Evolutionary conservation across 2,113 vertebrate species (phyloP).

Genomic region (Otocyon megalotis): DNA sequence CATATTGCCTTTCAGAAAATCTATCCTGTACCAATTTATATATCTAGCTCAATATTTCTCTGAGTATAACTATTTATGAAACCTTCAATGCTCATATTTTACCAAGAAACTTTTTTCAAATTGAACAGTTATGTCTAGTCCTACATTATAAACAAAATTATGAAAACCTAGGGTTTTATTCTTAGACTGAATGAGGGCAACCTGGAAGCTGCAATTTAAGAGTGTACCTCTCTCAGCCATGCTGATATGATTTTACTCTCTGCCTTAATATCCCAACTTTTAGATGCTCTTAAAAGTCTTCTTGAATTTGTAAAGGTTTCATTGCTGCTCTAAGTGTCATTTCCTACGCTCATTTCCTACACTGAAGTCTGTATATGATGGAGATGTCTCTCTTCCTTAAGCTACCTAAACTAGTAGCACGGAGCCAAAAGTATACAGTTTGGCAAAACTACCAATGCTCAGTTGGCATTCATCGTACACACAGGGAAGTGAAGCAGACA

Average conservation of each 20-base stretch:
- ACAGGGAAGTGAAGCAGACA: background rate
- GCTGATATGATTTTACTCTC: background rate
- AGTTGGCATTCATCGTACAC: background rate
- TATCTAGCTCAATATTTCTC: background rate
- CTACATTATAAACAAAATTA: slow-evolving; percentile 4
- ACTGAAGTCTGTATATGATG: background rate
- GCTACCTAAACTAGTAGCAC: background rate
- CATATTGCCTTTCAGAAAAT: slow-evolving; percentile 28
- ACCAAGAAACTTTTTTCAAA: background rate
- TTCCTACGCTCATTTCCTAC: background rate
- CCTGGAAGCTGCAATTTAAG: background rate
- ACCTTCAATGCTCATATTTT: background rate
- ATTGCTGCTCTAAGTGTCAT: background rate
- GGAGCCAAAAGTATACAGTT: background rate
- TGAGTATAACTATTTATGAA: background rate
- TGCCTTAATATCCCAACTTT: background rate
- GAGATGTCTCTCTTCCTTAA: background rate
- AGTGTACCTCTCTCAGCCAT: background rate
- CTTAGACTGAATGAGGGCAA: background rate
- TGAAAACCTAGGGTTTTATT: background rate
- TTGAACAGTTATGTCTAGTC: background rate
- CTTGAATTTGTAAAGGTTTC: background rate
- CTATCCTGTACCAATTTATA: background rate
- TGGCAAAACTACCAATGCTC: background rate
- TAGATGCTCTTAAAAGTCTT: background rate